Percentiles rank a stretch among this genome's conserved stretches.
Conservation (phyloP, 2,797 vertebrate genomes). For the Epinephelus coioides region DNA sequence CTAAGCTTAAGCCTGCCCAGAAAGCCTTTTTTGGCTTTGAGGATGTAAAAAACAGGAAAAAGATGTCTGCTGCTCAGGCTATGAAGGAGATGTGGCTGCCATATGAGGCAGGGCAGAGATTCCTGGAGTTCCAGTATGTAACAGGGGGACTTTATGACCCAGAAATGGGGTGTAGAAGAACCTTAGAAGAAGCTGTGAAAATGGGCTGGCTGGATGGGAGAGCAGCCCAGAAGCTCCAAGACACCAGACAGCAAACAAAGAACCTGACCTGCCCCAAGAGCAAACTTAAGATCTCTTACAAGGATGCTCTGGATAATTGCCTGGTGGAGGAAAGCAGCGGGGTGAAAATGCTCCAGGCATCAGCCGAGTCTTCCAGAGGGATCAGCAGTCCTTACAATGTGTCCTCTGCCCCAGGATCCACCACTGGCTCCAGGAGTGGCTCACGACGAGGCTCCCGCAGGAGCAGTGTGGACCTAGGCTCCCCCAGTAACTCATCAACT, state of each 20-base stretch:
- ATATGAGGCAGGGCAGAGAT: conserved; percentile 96
- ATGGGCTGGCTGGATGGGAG: conserved; percentile 91
- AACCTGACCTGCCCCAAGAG: conserved; percentile 96
- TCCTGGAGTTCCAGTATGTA: conserved; percentile 94
- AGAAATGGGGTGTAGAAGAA: conserved; percentile 88
- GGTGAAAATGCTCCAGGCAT: conserved; percentile 93
- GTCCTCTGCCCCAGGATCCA: conserved; percentile 90
- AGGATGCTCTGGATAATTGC: conserved; percentile 93
- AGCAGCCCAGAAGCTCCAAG: conserved; percentile 90
- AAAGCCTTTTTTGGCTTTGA: conserved; percentile 95
- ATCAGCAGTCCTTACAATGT: conserved; percentile 96
- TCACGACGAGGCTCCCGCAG: conserved; percentile 87
- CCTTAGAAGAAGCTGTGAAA: conserved; percentile 90
- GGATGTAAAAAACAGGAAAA: conserved; percentile 90
- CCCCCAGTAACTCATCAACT: conserved; percentile 69
- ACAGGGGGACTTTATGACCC: conserved; percentile 96
- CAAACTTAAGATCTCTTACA: conserved; percentile 96
- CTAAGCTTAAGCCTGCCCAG: conserved; percentile 92
- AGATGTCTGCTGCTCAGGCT: conserved; percentile 94
- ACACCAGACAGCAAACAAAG: conserved; percentile 89
- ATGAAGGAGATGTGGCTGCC: conserved; percentile 96
- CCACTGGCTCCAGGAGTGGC: conserved; percentile 89
- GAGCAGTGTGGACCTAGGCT: conserved; percentile 90
- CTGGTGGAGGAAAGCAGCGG: conserved; percentile 93
- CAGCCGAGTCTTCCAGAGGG: conserved; percentile 92